These are phyloP conservation scores for Thunnus maccoyii DNA, from an alignment of 2,113 vertebrate species.

Conservation along the genomic window DNA sequence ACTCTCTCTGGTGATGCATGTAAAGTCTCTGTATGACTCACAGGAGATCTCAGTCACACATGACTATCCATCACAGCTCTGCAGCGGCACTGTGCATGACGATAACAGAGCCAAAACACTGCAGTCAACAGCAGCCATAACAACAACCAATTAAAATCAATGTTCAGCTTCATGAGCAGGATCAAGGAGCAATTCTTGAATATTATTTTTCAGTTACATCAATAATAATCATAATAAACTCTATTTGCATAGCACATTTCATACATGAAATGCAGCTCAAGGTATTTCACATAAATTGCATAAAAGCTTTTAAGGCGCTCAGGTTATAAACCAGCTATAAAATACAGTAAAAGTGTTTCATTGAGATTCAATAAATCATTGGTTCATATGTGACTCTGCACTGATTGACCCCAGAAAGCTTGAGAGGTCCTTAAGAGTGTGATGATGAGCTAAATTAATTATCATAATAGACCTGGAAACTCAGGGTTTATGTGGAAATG, in stretches of 20 bases:
- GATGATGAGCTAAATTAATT: constrained; percentile 6
- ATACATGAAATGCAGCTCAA: too few relatives aligned
- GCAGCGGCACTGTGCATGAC: not conserved
- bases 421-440: not conserved
- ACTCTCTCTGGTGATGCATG: constrained; percentile 49
- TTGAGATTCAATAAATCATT: too few relatives aligned
- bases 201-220: not conserved
- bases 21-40: constrained; percentile 45
- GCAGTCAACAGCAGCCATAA: constrained; percentile 8
- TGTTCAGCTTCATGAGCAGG: not conserved
- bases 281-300: too few relatives aligned
- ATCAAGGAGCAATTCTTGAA: not conserved
- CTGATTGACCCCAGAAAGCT: not conserved
- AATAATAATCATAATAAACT: not conserved
- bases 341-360: too few relatives aligned
- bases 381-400: not conserved
- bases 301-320: too few relatives aligned
- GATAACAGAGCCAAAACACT: constrained; percentile 15
- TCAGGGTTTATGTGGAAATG: constrained; percentile 25
- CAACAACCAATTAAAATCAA: not conserved
- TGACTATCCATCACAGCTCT: constrained; percentile 43
- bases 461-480: not conserved
- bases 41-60: constrained; percentile 44
- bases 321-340: too few relatives aligned
- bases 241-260: too few relatives aligned